phyloP scores from a whole-genome alignment of 2,888 invertebrate species.

The Epistrophe eligans region DNA sequence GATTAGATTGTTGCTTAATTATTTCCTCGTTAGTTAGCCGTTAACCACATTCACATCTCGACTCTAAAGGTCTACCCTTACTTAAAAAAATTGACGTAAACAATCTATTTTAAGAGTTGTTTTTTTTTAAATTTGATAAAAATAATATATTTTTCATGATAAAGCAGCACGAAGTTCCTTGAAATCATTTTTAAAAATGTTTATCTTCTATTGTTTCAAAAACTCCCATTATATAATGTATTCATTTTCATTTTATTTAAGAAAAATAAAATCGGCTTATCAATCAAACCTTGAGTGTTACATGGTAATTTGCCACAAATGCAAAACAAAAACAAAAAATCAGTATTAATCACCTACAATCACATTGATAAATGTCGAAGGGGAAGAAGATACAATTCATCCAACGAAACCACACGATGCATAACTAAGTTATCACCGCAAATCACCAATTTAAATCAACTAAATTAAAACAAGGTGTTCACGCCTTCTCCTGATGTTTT shows the following conservation, averaged over 20 bases:
- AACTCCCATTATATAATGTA: neutral
- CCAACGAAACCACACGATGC: slow-evolving; percentile 18
- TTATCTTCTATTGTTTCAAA: neutral
- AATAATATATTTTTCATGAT: no score
- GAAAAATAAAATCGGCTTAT: neutral
- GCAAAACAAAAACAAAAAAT: slow-evolving; percentile 11
- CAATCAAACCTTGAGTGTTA: slow-evolving; percentile 10
- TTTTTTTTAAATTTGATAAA: no score
- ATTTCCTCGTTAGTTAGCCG: no score
- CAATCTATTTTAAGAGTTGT: no score
- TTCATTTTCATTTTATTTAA: neutral
- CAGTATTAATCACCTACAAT: slow-evolving; percentile 33
- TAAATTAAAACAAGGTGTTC: slow-evolving; percentile 72
- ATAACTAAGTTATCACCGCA: slow-evolving; percentile 70
- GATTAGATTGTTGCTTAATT: no score
- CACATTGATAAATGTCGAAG: slow-evolving; percentile 55
- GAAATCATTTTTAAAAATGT: neutral
- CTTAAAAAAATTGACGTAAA: no score
- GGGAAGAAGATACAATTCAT: neutral
- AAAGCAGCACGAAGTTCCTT: neutral
- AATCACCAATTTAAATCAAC: slow-evolving; percentile 74
- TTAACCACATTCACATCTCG: no score
- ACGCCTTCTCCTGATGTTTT: neutral
- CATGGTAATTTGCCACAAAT: slow-evolving; percentile 30
- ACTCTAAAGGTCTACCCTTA: no score